Conservation (phyloP, 2,113 vertebrate genomes). For the Pterocles gutturalis region DNA sequence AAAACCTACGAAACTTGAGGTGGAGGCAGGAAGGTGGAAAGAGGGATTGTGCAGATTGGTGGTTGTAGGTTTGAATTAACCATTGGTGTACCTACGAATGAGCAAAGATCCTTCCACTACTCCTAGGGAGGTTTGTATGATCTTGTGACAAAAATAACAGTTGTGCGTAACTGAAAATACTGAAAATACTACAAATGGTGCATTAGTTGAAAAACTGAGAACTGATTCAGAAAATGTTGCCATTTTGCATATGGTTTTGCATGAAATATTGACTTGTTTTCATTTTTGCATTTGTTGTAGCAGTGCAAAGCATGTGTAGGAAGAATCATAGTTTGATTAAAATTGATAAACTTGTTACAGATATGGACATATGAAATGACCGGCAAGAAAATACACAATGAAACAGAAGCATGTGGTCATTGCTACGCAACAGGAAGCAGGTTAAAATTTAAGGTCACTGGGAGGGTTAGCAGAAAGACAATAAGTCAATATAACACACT, state of each 20-base stretch:
- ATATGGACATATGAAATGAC: not conserved
- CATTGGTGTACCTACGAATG: rapidly evolving
- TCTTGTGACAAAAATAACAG: not conserved
- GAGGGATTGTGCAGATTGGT: not conserved
- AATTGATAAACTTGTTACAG: not conserved
- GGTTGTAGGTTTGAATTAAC: not conserved
- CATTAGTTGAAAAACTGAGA: not conserved
- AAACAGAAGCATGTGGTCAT: not conserved
- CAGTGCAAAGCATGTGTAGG: not conserved
- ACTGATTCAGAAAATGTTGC: not conserved
- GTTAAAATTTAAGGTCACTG: not conserved
- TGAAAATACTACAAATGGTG: not conserved
- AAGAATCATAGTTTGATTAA: not conserved
- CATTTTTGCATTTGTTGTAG: not conserved
- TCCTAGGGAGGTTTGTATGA: not conserved
- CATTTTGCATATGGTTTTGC: not conserved
- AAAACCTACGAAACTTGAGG: not conserved
- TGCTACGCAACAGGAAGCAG: not conserved
- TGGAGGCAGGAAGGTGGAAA: not conserved
- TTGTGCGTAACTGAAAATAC: not conserved
- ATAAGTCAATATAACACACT: not conserved
- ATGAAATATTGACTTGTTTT: not conserved
- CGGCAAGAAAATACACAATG: not conserved
- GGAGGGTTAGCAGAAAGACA: not conserved
- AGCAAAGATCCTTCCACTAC: not conserved